Conservation (phyloP, 2,888 invertebrate genomes). For the Drosophila robusta region DNA sequence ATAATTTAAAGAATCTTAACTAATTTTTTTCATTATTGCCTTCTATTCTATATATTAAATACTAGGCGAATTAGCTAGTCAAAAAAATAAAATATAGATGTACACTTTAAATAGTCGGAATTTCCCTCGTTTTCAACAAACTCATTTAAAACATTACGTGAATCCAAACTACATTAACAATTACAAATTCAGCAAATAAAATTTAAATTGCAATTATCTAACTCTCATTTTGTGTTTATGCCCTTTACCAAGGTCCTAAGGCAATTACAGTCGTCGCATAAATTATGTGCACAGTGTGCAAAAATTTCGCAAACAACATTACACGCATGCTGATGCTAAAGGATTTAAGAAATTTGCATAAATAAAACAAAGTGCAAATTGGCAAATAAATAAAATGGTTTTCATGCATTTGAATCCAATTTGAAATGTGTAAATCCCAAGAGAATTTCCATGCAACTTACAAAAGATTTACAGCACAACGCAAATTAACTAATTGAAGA, state of each 20-base stretch:
- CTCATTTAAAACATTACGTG: background rate
- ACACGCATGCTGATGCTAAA: slow-evolving; percentile 1
- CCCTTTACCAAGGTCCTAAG: background rate
- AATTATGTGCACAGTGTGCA: slow-evolving; percentile 16
- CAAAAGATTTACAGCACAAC: slow-evolving; percentile 15
- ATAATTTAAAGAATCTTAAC: background rate
- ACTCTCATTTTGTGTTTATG: background rate
- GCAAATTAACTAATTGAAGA: slow-evolving; percentile 62
- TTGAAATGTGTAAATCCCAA: slow-evolving; percentile 38
- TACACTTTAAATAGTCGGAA: no score
- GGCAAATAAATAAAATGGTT: slow-evolving; percentile 20
- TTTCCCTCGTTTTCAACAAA: background rate
- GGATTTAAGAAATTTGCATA: slow-evolving; percentile 47
- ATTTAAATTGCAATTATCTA: background rate
- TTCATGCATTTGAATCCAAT: slow-evolving; percentile 38
- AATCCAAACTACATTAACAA: background rate
- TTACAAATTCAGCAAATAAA: background rate
- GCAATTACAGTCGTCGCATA: slow-evolving; percentile 32
- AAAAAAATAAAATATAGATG: no score
- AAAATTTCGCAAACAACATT: background rate
- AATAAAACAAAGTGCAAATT: slow-evolving; percentile 38
- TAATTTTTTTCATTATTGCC: background rate
- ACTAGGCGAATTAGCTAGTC: no score
- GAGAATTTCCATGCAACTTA: slow-evolving; percentile 4
- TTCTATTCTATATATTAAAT: background rate